These are phyloP conservation scores for Zaprionus lachaisei DNA, from an alignment of 1,140 invertebrate genomes.

Conservation along the genomic window DNA sequence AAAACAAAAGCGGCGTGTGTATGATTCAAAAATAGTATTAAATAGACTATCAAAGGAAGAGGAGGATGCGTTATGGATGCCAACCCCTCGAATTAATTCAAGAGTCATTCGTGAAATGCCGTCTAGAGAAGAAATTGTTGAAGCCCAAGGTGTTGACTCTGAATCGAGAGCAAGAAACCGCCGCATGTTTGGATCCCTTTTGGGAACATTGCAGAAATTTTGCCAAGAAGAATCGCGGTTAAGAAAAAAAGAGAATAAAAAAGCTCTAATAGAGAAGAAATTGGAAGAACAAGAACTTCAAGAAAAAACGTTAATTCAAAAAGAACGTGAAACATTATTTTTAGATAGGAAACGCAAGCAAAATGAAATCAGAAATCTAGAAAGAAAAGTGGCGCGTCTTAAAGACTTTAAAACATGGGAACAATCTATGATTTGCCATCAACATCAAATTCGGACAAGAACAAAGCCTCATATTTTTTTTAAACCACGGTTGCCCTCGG, in stretches of 20 bases:
- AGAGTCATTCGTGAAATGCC: conserved; percentile 88
- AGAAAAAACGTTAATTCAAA: conserved; percentile 94
- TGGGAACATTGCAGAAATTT: conserved; percentile 97
- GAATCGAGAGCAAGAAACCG: conserved; percentile 94
- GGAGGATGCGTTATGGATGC: conserved; percentile 83
- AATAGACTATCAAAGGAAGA: conserved; percentile 85
- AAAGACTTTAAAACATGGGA: conserved; percentile 96
- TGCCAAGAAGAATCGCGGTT: conserved; percentile 96
- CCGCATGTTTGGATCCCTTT: conserved; percentile 96
- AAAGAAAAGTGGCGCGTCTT: conserved; percentile 95
- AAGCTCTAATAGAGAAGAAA: conserved; percentile 95
- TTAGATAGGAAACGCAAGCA: conserved; percentile 93
- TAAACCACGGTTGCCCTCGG: conserved; percentile 87
- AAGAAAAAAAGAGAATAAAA: conserved; percentile 89
- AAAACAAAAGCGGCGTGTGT: conserved; percentile 78
- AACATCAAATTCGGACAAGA: conserved; percentile 95
- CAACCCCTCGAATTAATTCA: conserved; percentile 78
- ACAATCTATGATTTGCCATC: conserved; percentile 89
- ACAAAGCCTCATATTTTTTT: conserved; percentile 95
- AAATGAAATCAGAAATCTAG: conserved; percentile 94
- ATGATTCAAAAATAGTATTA: conserved; percentile 86
- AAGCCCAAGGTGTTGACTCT: conserved; percentile 93
- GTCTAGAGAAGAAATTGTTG: conserved; percentile 91
- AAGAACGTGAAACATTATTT: conserved; percentile 94
- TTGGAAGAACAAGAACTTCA: conserved; percentile 95